Percentiles rank a stretch among this genome's conserved stretches.
These are phyloP conservation scores for Drosophila eohydei DNA, from an alignment of 2,888 invertebrate genomes.

Conservation along the genomic window DNA sequence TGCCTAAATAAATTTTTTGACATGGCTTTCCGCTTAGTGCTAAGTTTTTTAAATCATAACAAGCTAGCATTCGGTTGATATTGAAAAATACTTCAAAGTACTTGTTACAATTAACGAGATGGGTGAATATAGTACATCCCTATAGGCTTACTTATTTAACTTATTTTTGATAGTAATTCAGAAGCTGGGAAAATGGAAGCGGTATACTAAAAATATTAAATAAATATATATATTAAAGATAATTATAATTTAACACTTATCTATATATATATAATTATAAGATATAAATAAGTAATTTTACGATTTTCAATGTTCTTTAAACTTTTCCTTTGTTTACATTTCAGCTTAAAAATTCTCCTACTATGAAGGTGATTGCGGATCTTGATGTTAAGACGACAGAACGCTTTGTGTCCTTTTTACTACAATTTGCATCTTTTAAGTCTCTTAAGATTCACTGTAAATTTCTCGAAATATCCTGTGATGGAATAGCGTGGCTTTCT, in stretches of 20 bases:
- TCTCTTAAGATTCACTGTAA: slow-evolving; percentile 80
- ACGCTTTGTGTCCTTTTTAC: slow-evolving; percentile 71
- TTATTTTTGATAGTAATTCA: slow-evolving; percentile 3
- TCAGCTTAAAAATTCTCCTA: slow-evolving; percentile 25
- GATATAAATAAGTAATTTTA: too few species aligned
- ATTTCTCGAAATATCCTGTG: slow-evolving; percentile 90
- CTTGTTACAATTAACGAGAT: background rate
- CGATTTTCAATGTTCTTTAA: too few species aligned
- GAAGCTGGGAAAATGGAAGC: slow-evolving; percentile 20
- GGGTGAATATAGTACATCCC: background rate
- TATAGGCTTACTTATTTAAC: background rate
- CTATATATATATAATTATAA: background rate
- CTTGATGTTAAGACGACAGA: slow-evolving; percentile 81
- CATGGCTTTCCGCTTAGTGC: too few species aligned
- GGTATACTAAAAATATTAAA: slow-evolving; percentile 9
- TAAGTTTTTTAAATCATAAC: too few species aligned
- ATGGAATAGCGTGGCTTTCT: slow-evolving; percentile 94
- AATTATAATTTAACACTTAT: background rate
- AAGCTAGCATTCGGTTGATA: background rate
- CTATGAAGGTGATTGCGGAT: slow-evolving; percentile 58
- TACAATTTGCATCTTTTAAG: slow-evolving; percentile 78
- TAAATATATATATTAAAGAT: background rate
- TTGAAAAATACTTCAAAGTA: background rate
- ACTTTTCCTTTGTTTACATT: background rate
- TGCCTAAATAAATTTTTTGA: too few species aligned